A percentile compares a stretch with the other conserved stretches of the same genome.
These are phyloP conservation scores for Artemisiospiza belli DNA, from an alignment of 2,113 vertebrate species.

Conservation along the genomic window DNA sequence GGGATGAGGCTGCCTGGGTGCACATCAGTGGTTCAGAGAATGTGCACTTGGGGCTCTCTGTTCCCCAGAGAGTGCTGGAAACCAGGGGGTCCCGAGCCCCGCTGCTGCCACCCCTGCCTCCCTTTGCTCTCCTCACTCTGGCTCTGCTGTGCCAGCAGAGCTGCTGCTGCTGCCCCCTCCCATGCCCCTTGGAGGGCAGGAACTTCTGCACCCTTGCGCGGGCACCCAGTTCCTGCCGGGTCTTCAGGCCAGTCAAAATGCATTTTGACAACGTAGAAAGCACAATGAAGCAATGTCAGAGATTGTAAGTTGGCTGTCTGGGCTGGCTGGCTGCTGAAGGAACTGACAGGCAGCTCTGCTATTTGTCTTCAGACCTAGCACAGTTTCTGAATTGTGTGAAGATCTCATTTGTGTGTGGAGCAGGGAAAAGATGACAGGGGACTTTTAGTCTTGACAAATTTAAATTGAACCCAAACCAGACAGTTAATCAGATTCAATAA, in stretches of 20 bases:
- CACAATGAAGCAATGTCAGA: neutral
- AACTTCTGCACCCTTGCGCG: neutral
- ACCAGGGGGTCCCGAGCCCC: neutral
- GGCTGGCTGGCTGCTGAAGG: neutral
- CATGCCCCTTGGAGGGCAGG: neutral
- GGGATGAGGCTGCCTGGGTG: neutral
- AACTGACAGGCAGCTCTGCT: neutral
- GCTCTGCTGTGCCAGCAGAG: neutral
- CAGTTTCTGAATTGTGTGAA: neutral
- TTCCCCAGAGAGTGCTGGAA: neutral
- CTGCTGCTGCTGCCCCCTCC: neutral
- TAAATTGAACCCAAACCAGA: neutral
- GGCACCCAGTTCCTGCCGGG: neutral
- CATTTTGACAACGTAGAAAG: neutral
- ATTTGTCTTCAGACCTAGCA: neutral
- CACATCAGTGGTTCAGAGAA: neutral
- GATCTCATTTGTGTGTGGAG: neutral
- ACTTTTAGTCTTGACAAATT: neutral
- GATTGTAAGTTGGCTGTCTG: neutral
- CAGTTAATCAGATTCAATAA: conserved; percentile 3
- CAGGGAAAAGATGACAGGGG: neutral
- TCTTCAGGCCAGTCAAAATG: neutral
- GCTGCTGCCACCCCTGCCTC: neutral
- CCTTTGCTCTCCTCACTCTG: neutral
- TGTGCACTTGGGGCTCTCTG: neutral